phyloP scores from a whole-genome alignment of 2,113 vertebrate species.

The Lepus europaeus region DNA sequence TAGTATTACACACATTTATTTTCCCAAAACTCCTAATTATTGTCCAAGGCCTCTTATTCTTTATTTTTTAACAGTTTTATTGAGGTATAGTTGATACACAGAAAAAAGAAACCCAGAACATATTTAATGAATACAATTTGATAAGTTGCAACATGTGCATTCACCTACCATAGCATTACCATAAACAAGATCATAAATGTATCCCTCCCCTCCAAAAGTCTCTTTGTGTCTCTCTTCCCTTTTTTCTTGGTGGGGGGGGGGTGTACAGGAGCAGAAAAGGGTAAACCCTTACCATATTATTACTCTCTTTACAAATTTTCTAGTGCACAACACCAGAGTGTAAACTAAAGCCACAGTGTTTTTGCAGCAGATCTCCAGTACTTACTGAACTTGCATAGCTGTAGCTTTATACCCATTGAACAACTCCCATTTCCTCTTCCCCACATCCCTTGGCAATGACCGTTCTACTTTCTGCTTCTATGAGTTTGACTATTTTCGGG shows the following conservation, averaged over 20 bases:
- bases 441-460: too few species aligned
- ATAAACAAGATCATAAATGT: neutral
- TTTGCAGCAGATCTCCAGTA: neutral
- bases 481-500: too few species aligned
- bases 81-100: neutral
- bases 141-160: neutral
- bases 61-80: neutral
- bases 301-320: neutral
- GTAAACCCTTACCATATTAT: neutral
- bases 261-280: too few species aligned
- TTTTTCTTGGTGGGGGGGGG: neutral
- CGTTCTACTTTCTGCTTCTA: neutral
- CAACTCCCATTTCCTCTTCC: neutral
- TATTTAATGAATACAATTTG: neutral
- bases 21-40: constrained; percentile 36
- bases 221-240: neutral
- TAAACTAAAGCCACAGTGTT: neutral
- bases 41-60: neutral
- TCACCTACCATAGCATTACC: neutral
- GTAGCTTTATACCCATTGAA: too few species aligned
- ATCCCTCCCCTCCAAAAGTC: neutral
- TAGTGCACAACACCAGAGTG: neutral
- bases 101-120: neutral
- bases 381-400: neutral
- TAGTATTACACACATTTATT: constrained; percentile 2